Percentiles rank a stretch among this genome's conserved stretches.
Evolutionary conservation across 2,888 invertebrate genomes (phyloP).

Genomic region (Hyalella azteca): DNA sequence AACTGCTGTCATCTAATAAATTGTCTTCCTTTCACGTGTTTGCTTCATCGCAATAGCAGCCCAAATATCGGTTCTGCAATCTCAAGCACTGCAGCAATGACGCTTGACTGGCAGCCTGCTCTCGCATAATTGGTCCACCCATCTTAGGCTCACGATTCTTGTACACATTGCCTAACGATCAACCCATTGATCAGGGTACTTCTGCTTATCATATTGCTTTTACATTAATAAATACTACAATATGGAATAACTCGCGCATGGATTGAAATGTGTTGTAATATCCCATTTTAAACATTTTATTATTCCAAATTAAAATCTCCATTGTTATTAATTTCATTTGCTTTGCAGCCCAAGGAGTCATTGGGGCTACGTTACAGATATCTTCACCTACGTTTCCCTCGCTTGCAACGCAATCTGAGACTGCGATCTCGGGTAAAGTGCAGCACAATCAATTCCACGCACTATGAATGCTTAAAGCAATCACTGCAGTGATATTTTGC

Average conservation of each 20-base stretch:
- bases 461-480: neutral
- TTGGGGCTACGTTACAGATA: constrained; percentile 80
- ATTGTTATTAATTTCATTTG: too few relatives aligned
- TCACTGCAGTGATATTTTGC: neutral
- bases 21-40: too few relatives aligned
- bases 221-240: neutral
- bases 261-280: neutral
- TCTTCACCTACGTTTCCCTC: constrained; percentile 77
- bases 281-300: too few relatives aligned
- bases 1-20: too few relatives aligned
- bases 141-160: neutral
- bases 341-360: constrained; percentile 74
- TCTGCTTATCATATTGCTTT: neutral
- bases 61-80: too few relatives aligned
- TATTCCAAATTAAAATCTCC: too few relatives aligned
- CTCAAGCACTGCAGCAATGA: too few relatives aligned
- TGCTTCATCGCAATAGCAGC: too few relatives aligned
- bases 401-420: constrained; percentile 85
- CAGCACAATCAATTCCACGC: neutral
- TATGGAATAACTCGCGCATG: neutral
- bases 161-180: neutral
- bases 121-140: too few relatives aligned
- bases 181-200: neutral
- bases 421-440: constrained; percentile 65
- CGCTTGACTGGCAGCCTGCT: too few relatives aligned